Evolutionary conservation across 1,140 invertebrate genomes (phyloP), one percentile per base, ranked within the genome.

Genomic region (Agrilus planipennis): DNA sequence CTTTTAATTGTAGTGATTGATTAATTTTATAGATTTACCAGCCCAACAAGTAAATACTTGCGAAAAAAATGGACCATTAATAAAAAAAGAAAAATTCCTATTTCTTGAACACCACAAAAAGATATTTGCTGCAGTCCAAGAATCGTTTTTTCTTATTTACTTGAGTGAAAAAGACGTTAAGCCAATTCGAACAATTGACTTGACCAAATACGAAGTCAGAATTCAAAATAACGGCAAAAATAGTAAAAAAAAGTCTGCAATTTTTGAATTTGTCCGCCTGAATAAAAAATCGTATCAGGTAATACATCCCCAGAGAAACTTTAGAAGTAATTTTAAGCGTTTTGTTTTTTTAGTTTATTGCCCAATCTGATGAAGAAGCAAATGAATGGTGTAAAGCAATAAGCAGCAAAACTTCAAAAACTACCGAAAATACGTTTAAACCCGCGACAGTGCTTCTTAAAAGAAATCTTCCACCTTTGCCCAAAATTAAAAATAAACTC

Each of bases 41-140:
- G 34, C 34, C n/a, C n/a, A n/a, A n/a, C 20, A 21, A n/a, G 2
- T 18, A 22, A 21, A 22, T 22, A 11, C 20, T 15, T 9, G 34
- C 20, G 4, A 21, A 21, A 11, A 36, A 22, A 36, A 36, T 3
- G 5, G 34, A 21, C 5, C 2, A 36, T 21, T 22, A 21, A 36
- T 21, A 5, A 3, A n/a, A 23, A 36, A 36, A 15, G 34, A 16
- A 22, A 36, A 36, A n/a, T 5, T 36, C 14, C 12, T 36, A 9
- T 22, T 36, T 14, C 23, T 36, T 23, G 34, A 22, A 2, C 34
- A 36, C 7, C 34, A 36, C 4, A 36, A 36, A 36, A 36, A 36
- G 14, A 21, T 36, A 14, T 36, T 15, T 12, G 34, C 34, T n/a
- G 34, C 34, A n/a, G 14, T 36, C 4, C 14, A 21, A 7, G 3